phyloP scores from a whole-genome alignment of 2,888 invertebrate genomes.

The Cenopis cana region DNA sequence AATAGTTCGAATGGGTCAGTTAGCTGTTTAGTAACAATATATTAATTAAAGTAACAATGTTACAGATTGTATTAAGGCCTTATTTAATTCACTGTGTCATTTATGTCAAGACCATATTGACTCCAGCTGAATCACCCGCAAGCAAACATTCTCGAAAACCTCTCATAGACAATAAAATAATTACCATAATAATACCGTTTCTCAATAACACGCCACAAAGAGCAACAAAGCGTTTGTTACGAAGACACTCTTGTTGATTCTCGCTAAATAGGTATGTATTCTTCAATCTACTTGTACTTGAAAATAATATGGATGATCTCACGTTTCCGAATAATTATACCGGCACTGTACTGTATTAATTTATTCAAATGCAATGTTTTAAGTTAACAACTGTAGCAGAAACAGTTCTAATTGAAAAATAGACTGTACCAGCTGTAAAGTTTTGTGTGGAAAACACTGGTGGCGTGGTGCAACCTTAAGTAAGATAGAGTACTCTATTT shows the following conservation, averaged over 20 bases:
- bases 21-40: neutral
- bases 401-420: constrained; percentile 15
- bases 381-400: constrained; percentile 28
- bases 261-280: constrained; percentile 15
- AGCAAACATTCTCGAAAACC: constrained; percentile 33
- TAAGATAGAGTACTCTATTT: neutral
- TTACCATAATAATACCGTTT: constrained; percentile 40
- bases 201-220: constrained; percentile 39
- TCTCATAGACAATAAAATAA: constrained; percentile 35
- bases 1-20: neutral
- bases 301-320: constrained; percentile 32
- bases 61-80: neutral
- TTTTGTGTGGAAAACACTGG: neutral
- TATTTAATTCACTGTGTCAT: constrained; percentile 22
- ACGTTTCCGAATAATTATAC: constrained; percentile 36
- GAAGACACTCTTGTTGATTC: constrained; percentile 30
- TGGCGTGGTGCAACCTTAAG: neutral
- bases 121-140: constrained; percentile 31
- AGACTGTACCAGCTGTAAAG: constrained; percentile 1
- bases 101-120: constrained; percentile 31
- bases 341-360: constrained; percentile 18
- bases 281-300: neutral
- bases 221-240: constrained; percentile 35
- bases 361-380: constrained; percentile 22
- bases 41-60: neutral